A percentile compares a stretch with the other conserved stretches of the same genome.
phyloP scores from a whole-genome alignment of 2,888 invertebrate species.

The Taphrorychus bicolor region DNA sequence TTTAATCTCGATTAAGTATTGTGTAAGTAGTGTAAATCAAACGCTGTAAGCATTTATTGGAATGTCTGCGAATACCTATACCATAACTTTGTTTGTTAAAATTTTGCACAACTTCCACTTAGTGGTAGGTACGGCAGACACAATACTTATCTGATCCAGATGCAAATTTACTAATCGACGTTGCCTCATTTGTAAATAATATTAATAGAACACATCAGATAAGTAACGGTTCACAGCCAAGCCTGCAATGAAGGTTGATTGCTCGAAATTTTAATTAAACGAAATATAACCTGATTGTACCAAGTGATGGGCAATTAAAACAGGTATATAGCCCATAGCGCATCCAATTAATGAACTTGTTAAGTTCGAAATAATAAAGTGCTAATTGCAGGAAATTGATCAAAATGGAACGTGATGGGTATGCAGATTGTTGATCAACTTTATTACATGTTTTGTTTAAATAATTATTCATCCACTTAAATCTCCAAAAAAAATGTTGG shows the following conservation, averaged over 20 bases:
- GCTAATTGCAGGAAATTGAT: slow-evolving; percentile 1
- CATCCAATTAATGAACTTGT: slow-evolving; percentile 2
- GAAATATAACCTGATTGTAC: no score
- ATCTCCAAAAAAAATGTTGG: no score
- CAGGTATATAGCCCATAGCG: background rate
- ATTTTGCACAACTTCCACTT: background rate
- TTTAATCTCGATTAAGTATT: background rate
- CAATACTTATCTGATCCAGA: no score
- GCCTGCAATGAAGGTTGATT: no score
- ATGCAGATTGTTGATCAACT: no score
- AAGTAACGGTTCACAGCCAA: no score
- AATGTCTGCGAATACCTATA: background rate
- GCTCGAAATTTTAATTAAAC: no score
- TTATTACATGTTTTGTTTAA: no score
- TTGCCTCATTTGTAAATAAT: no score
- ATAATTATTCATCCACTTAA: no score
- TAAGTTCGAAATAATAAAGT: slow-evolving; percentile 4
- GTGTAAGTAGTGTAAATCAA: background rate
- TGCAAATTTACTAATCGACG: background rate
- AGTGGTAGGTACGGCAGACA: no score
- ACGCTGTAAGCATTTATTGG: background rate
- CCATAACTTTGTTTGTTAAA: background rate
- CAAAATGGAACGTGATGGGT: background rate
- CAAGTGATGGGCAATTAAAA: background rate
- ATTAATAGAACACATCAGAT: no score